Percentiles rank a stretch among this genome's conserved stretches.
phyloP scores from a whole-genome alignment of 2,113 vertebrate species.

The Anolis sagrei region DNA sequence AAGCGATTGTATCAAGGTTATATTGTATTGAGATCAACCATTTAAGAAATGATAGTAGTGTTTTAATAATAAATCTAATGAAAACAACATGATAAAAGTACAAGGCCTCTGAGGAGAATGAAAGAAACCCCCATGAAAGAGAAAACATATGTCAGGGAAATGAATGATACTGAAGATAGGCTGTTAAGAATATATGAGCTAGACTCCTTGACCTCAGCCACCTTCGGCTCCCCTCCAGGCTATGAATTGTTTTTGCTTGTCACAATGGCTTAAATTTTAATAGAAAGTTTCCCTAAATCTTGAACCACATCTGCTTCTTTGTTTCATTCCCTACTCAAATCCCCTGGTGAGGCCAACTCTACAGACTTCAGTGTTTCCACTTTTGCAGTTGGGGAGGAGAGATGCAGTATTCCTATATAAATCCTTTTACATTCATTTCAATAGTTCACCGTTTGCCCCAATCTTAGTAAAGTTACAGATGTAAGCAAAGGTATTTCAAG shows the following conservation, averaged over 20 bases:
- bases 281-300: slow-evolving; percentile 43
- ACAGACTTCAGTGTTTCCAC: background rate
- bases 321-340: slow-evolving; percentile 37
- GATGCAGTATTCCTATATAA: slow-evolving; percentile 26
- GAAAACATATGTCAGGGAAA: slow-evolving; percentile 48
- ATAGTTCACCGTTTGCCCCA: slow-evolving; percentile 16
- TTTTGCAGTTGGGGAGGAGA: background rate
- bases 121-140: slow-evolving; percentile 21
- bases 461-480: slow-evolving; percentile 10
- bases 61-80: slow-evolving; percentile 9
- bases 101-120: slow-evolving; percentile 52
- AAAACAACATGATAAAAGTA: slow-evolving; percentile 39
- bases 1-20: slow-evolving; percentile 35
- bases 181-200: slow-evolving; percentile 22
- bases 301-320: slow-evolving; percentile 31
- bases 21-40: slow-evolving; percentile 12
- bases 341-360: slow-evolving; percentile 8
- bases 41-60: slow-evolving; percentile 36
- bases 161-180: slow-evolving; percentile 23
- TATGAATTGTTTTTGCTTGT: slow-evolving; percentile 23
- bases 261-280: slow-evolving; percentile 34
- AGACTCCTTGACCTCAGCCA: background rate
- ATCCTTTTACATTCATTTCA: slow-evolving; percentile 36
- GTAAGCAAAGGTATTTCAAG: slow-evolving; percentile 2
- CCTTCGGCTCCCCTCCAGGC: slow-evolving; percentile 7